Conservation (phyloP, 2,113 vertebrate species). For the Muntiacus reevesi region DNA sequence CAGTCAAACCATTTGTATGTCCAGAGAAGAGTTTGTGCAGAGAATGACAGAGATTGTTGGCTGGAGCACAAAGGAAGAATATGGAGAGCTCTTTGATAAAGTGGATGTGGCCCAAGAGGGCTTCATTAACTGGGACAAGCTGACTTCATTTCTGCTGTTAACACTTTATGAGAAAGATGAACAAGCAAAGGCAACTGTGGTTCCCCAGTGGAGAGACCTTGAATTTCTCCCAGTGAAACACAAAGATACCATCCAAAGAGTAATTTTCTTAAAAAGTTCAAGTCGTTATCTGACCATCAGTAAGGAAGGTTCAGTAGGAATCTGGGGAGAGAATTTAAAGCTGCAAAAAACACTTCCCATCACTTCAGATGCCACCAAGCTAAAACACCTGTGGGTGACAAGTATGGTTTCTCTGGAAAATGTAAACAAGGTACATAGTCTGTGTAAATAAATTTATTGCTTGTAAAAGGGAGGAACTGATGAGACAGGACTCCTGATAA, state of each 20-base stretch:
- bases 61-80: slow-evolving; percentile 82
- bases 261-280: slow-evolving; percentile 82
- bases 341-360: slow-evolving; percentile 81
- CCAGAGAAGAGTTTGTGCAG: slow-evolving; percentile 81
- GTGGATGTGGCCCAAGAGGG: slow-evolving; percentile 82
- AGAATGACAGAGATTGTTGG: slow-evolving; percentile 74
- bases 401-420: slow-evolving; percentile 85
- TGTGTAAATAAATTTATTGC: background rate
- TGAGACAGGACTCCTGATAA: background rate
- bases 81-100: slow-evolving; percentile 86
- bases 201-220: slow-evolving; percentile 83
- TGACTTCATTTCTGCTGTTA: slow-evolving; percentile 86
- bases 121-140: slow-evolving; percentile 82
- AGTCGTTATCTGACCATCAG: slow-evolving; percentile 85
- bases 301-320: slow-evolving; percentile 82
- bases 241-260: slow-evolving; percentile 84
- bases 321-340: slow-evolving; percentile 84
- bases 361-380: slow-evolving; percentile 80
- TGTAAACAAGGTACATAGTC: slow-evolving; percentile 83
- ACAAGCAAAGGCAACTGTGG: slow-evolving; percentile 59
- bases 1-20: slow-evolving; percentile 70
- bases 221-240: slow-evolving; percentile 81
- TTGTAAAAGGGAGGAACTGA: background rate
- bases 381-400: slow-evolving; percentile 89
- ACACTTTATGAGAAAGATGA: slow-evolving; percentile 85